Evolutionary conservation across 2,888 invertebrate genomes (phyloP), one percentile per base, ranked within the genome.

Genomic region (Hylaea fasciaria): DNA sequence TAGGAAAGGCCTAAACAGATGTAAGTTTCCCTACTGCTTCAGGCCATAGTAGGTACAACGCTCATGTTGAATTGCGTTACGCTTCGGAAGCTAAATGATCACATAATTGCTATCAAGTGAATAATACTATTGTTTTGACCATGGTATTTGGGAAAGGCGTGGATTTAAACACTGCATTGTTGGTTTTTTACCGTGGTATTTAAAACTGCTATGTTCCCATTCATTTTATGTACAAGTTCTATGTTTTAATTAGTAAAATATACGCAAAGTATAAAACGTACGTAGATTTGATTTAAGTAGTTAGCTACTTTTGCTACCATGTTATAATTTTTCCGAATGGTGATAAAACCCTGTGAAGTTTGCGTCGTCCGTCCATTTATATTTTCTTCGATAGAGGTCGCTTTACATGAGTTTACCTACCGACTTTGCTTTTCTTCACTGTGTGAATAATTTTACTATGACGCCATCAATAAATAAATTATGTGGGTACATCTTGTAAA

Each of bases 41-140:
- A 3, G 17, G 10, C 37, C 14, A 10, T 47, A 46, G n/a, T n/a
- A n/a, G n/a, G n/a, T 44, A 29, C n/a, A 12, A 35, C 22, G 16
- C 35, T 14, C 60, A 57, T 57, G 44, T 60, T 28, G 66, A n/a
- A n/a, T 60, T 62, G 58, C 41, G 68, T 68, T 63, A 58, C 66
- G 66, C 54, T 59, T 55, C 61, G 58, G 62, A 57, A 64, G 60
- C 51, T 57, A 64, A 64, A 64, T 60, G 59, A 60, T 62, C 52
- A 60, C 60, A 60, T 60, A 60, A 60, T 60, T 60, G 55, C 55
- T 37, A 55, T 35, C 46, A 47, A 50, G 41, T 35, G 55, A 51
- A 55, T 45, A 43, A 48, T 46, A 41, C 54, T 29, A 55, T 60
- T 55, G 54, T 60, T 60, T 54, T 46, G 54, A 45, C 46, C 49